These are phyloP conservation scores for Luehdorfia chinensis DNA, from an alignment of 1,140 invertebrate genomes.

Conservation along the genomic window DNA sequence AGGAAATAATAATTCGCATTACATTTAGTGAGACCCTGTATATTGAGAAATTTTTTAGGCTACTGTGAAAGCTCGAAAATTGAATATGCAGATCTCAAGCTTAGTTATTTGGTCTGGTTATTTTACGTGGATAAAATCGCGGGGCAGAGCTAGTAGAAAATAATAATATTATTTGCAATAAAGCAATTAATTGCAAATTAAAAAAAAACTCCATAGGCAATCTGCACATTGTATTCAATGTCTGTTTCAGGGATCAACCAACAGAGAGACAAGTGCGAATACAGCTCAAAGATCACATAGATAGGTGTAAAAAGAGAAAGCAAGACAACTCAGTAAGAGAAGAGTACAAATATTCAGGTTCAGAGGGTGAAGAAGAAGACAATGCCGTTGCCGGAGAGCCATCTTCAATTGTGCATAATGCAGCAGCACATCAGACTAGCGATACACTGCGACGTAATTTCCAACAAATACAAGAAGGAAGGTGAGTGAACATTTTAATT, in stretches of 20 bases:
- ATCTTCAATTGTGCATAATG: slow-evolving; percentile 91
- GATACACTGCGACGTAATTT: slow-evolving; percentile 96
- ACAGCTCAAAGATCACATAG: slow-evolving; percentile 99
- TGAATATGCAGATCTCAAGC: no score
- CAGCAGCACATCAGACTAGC: slow-evolving; percentile 83
- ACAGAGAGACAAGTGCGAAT: slow-evolving; percentile 98
- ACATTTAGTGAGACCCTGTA: no score
- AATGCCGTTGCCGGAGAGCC: slow-evolving; percentile 90
- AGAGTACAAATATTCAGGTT: slow-evolving; percentile 90
- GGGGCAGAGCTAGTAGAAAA: no score
- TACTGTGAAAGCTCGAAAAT: no score
- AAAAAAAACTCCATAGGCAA: no score
- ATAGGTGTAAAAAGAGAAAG: slow-evolving; percentile 96
- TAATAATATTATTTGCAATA: no score
- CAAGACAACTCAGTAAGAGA: slow-evolving; percentile 90
- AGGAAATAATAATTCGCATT: no score
- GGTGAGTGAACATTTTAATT: slow-evolving; percentile 78
- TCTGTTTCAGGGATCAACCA: slow-evolving; percentile 92
- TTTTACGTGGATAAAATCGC: no score
- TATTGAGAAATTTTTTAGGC: no score
- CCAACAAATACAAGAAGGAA: slow-evolving; percentile 96
- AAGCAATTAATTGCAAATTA: no score
- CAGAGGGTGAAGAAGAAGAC: slow-evolving; percentile 93
- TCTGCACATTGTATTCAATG: no score
- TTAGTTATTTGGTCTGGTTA: no score